These are phyloP conservation scores for Cryptotis parvus DNA, from an alignment of 2,113 vertebrate genomes.

Conservation along the genomic window DNA sequence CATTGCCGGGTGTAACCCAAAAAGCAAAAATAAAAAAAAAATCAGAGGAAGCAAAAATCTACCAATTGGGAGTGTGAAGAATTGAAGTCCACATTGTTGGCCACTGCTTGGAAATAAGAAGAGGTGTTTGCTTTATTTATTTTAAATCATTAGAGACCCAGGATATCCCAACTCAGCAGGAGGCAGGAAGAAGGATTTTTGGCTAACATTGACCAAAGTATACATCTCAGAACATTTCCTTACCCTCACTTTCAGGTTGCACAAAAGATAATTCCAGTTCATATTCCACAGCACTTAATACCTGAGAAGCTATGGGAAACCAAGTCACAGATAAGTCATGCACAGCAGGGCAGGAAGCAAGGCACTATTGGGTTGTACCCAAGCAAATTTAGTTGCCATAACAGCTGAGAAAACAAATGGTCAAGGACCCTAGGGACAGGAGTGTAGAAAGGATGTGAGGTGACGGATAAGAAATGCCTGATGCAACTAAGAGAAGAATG, in stretches of 20 bases:
- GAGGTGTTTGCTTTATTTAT: neutral
- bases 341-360: neutral
- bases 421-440: neutral
- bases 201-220: neutral
- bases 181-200: neutral
- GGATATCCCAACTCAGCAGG: accelerated
- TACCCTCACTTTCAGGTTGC: neutral
- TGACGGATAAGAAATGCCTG: neutral
- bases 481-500: slow-evolving; percentile 13
- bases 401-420: slow-evolving; percentile 46
- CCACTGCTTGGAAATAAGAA: neutral
- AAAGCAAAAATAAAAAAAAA: too few relatives aligned
- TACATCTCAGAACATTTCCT: neutral
- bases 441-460: neutral
- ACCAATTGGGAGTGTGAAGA: neutral
- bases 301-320: neutral
- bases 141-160: neutral
- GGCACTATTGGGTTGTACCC: neutral
- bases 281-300: neutral
- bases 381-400: neutral
- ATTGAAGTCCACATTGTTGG: neutral
- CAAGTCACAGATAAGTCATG: neutral
- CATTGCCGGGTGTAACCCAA: too few relatives aligned
- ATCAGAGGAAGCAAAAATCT: neutral
- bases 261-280: neutral